Evolutionary conservation across 2,888 invertebrate genomes (phyloP).

Genomic region (Teleogryllus oceanicus): DNA sequence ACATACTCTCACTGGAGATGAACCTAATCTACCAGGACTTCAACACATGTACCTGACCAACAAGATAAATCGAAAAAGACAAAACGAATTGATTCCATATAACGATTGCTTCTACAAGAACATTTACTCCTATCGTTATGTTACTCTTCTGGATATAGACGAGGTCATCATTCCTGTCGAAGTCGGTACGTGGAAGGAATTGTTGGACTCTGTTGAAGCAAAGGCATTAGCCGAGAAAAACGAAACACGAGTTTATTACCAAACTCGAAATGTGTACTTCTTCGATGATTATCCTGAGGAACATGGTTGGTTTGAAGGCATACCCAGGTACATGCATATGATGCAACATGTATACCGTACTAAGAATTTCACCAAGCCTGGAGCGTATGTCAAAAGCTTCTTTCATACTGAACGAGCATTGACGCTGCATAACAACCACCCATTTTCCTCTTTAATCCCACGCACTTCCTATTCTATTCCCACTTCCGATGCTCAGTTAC

Average conservation of each 20-base stretch:
- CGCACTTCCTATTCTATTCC: background rate
- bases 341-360: constrained; percentile 11
- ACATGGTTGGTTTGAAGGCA: background rate
- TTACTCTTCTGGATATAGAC: background rate
- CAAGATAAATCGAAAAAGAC: background rate
- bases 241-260: background rate
- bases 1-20: background rate
- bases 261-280: background rate
- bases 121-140: background rate
- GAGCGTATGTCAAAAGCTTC: background rate
- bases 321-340: background rate
- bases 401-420: background rate
- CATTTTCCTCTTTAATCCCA: background rate
- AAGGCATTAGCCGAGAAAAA: too few species aligned
- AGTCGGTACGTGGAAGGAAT: background rate
- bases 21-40: background rate
- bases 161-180: background rate
- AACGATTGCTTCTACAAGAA: constrained; percentile 21
- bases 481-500: background rate
- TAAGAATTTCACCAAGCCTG: constrained; percentile 11
- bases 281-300: background rate
- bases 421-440: background rate
- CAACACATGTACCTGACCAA: background rate
- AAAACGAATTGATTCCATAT: constrained; percentile 3
- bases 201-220: too few species aligned